Evolutionary conservation across 2,797 vertebrate genomes (phyloP).

Genomic region (Falco cherrug): DNA sequence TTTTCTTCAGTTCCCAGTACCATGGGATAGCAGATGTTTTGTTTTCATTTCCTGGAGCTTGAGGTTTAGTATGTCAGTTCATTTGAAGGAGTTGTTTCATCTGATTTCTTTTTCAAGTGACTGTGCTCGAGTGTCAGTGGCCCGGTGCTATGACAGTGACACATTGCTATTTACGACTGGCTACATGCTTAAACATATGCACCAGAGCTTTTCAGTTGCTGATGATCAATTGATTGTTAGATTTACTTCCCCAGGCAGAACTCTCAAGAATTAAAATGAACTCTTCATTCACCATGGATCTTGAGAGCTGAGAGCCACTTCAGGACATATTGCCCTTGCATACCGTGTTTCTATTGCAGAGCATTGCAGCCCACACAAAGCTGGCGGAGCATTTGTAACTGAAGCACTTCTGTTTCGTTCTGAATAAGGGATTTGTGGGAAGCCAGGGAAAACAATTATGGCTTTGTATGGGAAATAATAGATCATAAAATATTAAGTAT

Average conservation of each 20-base stretch:
- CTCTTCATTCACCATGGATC: background rate
- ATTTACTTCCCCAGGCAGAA: conserved; percentile 6
- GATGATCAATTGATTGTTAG: conserved; percentile 22
- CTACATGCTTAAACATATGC: conserved; percentile 36
- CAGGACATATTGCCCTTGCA: background rate
- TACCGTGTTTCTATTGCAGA: background rate
- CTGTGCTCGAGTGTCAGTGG: background rate
- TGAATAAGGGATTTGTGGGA: background rate
- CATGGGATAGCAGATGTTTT: background rate
- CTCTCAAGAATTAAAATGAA: conserved; percentile 35
- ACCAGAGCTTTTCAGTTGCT: background rate
- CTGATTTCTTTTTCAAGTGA: conserved; percentile 15
- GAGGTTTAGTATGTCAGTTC: background rate
- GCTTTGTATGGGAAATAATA: background rate
- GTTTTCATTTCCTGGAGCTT: background rate
- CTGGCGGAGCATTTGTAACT: background rate
- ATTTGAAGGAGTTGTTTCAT: background rate
- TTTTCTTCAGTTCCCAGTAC: background rate
- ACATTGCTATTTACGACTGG: background rate
- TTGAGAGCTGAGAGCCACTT: conserved; percentile 11
- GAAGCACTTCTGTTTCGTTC: background rate
- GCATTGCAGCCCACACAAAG: background rate
- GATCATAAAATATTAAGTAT: background rate
- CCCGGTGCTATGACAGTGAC: background rate
- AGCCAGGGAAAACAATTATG: background rate